Conservation (phyloP, 2,888 invertebrate genomes). For the Gastracanthus pulcherrimus region DNA sequence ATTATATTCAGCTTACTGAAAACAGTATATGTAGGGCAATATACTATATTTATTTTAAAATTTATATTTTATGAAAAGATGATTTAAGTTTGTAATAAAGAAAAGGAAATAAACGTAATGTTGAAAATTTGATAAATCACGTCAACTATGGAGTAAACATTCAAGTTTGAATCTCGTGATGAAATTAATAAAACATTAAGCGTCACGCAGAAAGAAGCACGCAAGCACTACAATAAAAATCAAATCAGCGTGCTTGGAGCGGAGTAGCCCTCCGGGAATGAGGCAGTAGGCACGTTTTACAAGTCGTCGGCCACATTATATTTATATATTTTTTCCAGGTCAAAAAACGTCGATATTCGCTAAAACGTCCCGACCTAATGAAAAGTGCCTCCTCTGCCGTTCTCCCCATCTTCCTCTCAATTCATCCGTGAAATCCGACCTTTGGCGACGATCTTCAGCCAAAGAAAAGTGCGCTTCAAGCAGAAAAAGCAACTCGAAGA, state of each 20-base stretch:
- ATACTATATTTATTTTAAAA: too few species aligned
- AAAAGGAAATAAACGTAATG: not conserved
- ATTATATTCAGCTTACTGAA: too few species aligned
- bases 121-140: not conserved
- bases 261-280: not conserved
- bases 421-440: not conserved
- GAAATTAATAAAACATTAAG: slow-evolving; percentile 18
- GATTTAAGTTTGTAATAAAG: too few species aligned
- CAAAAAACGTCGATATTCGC: slow-evolving; percentile 9
- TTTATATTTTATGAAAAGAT: too few species aligned
- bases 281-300: not conserved
- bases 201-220: not conserved
- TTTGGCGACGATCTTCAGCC: not conserved
- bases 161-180: not conserved
- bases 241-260: not conserved
- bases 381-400: not conserved
- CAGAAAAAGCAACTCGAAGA: not conserved
- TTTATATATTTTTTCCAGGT: not conserved
- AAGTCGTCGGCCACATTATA: not conserved
- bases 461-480: not conserved
- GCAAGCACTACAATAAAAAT: not conserved
- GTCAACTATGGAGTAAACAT: not conserved
- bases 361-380: not conserved
- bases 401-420: not conserved
- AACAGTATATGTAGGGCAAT: too few species aligned